Base-by-base conservation (phyloP, 2,797 vertebrate genomes). In the Centropyge bicolor region DNA sequence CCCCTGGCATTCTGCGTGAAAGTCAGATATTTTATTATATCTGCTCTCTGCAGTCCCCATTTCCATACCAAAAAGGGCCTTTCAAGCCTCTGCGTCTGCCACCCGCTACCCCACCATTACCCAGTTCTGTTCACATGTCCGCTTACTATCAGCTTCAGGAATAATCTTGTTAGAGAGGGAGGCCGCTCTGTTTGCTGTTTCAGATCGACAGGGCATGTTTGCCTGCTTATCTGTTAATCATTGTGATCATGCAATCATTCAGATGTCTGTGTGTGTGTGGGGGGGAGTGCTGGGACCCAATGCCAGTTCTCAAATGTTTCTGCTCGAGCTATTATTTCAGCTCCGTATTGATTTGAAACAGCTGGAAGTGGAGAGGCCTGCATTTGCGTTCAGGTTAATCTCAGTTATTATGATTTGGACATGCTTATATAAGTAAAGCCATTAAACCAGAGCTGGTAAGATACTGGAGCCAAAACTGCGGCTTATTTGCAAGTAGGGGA, bases 11-110 rank as follows among this genome's bases (percentile, higher is more conserved):
- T 91, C 77, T 80, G 70, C 80, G 81, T 82, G 80, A 74, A 90
- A 78, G 75, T 76, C 77, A 19, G 70, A 80, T 56, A 78, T 82
- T 73, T 88, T 54, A 83, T 83, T 80, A 83, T 83, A 84, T 86
- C 87, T 79, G 67, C 76, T 90, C 88, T 83, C 85, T 67, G 56
- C 78, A 76, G 82, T 70, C 48, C 72, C 41, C 80, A 92, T 93
- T 92, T 90, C 89, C 90, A 93, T 92, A 87, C 75, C 83, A 88
- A 92, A 90, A 75, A 79, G 70, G 35, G 24, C 49, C 71, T 77
- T 76, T 74, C 78, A 80, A 82, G 80, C 75, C 35, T 31, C 63
- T 68, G 73, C 68, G 80, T 74, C 80, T 67, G 70, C 74, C 66
- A 64, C 60, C 11, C 17, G 51, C 61, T 68, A 40, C 59, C 55